These are phyloP conservation scores for Zapus hudsonius DNA, from an alignment of 2,113 vertebrate species.

Conservation along the genomic window DNA sequence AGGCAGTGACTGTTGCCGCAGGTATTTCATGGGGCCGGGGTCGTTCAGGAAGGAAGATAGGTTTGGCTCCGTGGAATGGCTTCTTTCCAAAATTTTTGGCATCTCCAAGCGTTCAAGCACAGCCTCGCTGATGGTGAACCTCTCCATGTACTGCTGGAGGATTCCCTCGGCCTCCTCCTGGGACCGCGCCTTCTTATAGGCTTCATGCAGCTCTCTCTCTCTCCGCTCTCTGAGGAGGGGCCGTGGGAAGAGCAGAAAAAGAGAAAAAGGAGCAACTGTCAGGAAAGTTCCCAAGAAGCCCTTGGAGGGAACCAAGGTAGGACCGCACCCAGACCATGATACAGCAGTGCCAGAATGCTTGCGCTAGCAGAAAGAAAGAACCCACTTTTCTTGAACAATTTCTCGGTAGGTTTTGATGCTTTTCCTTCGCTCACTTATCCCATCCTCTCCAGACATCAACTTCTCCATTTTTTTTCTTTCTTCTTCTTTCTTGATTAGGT, in stretches of 20 bases:
- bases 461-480: slow-evolving; percentile 97
- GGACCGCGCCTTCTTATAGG: slow-evolving; percentile 90
- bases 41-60: slow-evolving; percentile 82
- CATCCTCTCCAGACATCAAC: slow-evolving; percentile 86
- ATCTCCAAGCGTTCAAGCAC: slow-evolving; percentile 95
- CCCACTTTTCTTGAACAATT: slow-evolving; percentile 98
- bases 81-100: slow-evolving; percentile 96
- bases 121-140: slow-evolving; percentile 97
- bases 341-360: too few relatives aligned
- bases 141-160: slow-evolving; percentile 94
- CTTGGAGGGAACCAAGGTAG: not conserved
- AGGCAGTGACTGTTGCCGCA: slow-evolving; percentile 94
- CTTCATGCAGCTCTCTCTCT: slow-evolving; percentile 92
- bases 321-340: not conserved
- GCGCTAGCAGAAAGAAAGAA: slow-evolving; percentile 75
- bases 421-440: slow-evolving; percentile 90
- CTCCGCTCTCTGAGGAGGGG: slow-evolving; percentile 88
- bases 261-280: not conserved
- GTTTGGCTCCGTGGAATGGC: slow-evolving; percentile 93
- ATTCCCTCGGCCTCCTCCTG: slow-evolving; percentile 93
- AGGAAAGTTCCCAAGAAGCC: not conserved
- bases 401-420: slow-evolving; percentile 99
- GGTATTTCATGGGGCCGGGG: slow-evolving; percentile 91
- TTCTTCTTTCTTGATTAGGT: slow-evolving; percentile 97
- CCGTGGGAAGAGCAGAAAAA: not conserved